Conservation (phyloP, 1,140 invertebrate genomes). For the Periplaneta americana region DNA sequence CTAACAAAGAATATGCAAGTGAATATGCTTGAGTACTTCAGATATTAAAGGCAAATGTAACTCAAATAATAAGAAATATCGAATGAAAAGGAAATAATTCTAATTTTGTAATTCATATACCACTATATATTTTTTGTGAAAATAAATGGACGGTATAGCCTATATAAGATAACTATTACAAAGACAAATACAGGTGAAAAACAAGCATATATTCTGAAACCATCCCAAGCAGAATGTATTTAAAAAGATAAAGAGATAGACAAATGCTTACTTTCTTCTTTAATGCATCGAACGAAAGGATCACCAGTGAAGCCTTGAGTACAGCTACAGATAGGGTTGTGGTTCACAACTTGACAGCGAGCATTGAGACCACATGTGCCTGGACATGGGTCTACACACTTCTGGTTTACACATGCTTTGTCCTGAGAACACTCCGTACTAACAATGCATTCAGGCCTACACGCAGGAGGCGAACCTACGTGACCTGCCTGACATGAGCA, state of each 20-base stretch:
- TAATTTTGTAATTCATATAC: too few species aligned
- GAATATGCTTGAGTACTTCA: too few species aligned
- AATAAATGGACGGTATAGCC: too few species aligned
- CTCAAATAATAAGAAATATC: too few species aligned
- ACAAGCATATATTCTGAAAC: constrained; percentile 1
- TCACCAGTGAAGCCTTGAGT: constrained; percentile 58
- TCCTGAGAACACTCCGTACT: constrained; percentile 74
- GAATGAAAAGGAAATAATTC: too few species aligned
- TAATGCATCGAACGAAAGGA: constrained; percentile 56
- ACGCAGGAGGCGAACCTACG: constrained; percentile 61
- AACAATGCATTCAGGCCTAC: constrained; percentile 71
- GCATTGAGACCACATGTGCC: constrained; percentile 73
- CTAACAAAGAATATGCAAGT: too few species aligned
- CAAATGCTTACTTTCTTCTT: constrained; percentile 28
- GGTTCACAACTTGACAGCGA: constrained; percentile 68
- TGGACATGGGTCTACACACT: constrained; percentile 71
- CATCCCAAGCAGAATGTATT: too few species aligned
- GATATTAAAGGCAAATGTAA: too few species aligned
- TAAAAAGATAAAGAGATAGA: constrained; percentile 2
- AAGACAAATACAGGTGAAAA: not conserved
- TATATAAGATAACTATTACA: constrained; percentile 7
- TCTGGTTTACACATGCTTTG: constrained; percentile 68
- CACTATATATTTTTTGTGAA: too few species aligned
- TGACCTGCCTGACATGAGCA: constrained; percentile 58
- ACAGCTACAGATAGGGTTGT: constrained; percentile 69